phyloP scores from a whole-genome alignment of 2,888 invertebrate genomes.

The Zhuqinia jingwanae region DNA sequence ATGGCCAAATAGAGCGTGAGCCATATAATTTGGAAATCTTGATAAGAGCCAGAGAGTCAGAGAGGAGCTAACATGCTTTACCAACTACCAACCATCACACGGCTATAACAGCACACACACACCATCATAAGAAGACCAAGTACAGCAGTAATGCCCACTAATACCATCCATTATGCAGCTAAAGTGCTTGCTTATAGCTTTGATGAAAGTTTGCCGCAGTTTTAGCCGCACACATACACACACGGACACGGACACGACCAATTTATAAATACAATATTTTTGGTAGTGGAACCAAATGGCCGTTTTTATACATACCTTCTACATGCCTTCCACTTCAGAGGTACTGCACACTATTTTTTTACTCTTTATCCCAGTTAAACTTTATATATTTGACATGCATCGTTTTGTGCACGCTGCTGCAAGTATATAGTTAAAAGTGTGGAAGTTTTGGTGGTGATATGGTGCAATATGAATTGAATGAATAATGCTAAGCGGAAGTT shows the following conservation, averaged over 20 bases:
- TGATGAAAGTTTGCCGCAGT: slow-evolving; percentile 52
- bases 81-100: slow-evolving; percentile 7
- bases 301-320: background rate
- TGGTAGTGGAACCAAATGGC: background rate
- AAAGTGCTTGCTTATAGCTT: slow-evolving; percentile 49
- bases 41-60: slow-evolving; percentile 58
- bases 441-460: no score
- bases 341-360: no score
- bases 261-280: slow-evolving; percentile 36
- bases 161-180: slow-evolving; percentile 52
- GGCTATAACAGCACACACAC: no score
- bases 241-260: background rate
- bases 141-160: slow-evolving; percentile 11
- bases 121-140: no score
- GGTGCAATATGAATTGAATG: slow-evolving; percentile 4
- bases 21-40: slow-evolving; percentile 66
- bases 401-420: no score
- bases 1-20: slow-evolving; percentile 52
- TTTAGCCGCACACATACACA: no score
- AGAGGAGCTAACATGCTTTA: slow-evolving; percentile 31
- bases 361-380: no score
- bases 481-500: slow-evolving; percentile 58
- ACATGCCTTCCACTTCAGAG: background rate
- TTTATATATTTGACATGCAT: no score
- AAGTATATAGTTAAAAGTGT: no score